Evolutionary conservation across 2,113 vertebrate species (phyloP), one percentile per base, ranked within the genome.

Genomic region (Hippocampus abdominalis): DNA sequence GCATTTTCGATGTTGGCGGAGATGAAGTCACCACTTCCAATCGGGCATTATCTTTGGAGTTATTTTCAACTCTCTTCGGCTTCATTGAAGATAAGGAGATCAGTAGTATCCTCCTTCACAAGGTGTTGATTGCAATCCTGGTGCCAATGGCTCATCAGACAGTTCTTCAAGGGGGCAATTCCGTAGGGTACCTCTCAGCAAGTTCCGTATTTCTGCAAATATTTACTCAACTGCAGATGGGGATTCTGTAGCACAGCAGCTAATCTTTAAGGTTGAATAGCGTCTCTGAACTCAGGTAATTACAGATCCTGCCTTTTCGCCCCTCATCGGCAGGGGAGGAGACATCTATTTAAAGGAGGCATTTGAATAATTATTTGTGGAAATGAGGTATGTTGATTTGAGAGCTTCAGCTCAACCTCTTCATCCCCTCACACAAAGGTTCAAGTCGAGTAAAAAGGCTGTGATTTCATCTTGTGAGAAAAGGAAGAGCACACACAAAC

Each of bases 401-500:
- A 8, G 59, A 39, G 49, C 18, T 21, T 39, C 59, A 61, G 59
- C 16, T 21, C 9, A 15, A 10, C 18, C 16, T 29, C 32, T 36
- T 39, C 32, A 21, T 32, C 29, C 39, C 29, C 2, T 36, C 29
- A 61, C 29, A 9, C 13, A 15, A 29, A 59, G 18, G 11, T 3
- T 10, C 1, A 12, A 42, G 10, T 44, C 2, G 12, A 29, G 29
- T 16, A 59, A 59, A 59, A 44, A 20, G 1, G 29, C 29, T 11
- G 29, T 21, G 49, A 53, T 53, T 53, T 53, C 12, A 53, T 53
- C 21, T 20, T 3, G 49, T 49, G 1, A 8, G 48, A 66, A 66
- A 29, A 66, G 42, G 54, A 59, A 42, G 48, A 69, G n/a, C 59
- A 66, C 67, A 68, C 54, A 66, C 54, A 68, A 23, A 40, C 64